Evolutionary conservation across 2,888 invertebrate genomes (phyloP).

Genomic region (Aporophyla lueneburgensis): DNA sequence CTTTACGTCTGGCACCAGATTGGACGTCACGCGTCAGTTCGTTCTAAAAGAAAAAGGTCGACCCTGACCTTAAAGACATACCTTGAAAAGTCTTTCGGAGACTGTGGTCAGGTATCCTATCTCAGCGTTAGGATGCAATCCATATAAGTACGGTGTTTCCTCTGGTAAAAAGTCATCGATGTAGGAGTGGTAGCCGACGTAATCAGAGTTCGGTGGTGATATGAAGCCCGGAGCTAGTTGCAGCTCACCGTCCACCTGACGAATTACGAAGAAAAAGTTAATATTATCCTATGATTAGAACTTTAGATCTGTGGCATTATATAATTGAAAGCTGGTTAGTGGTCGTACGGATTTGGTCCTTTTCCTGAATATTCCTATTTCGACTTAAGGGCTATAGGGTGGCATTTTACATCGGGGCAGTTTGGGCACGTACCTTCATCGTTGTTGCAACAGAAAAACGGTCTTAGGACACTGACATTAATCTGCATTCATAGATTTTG

Average conservation of each 20-base stretch:
- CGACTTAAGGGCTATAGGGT: not conserved
- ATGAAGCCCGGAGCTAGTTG: constrained; percentile 95
- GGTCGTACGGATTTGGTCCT: not conserved
- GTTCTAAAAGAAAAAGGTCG: not conserved
- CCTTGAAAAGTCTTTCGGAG: constrained; percentile 95
- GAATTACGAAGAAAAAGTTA: not conserved
- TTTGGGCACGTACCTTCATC: no score
- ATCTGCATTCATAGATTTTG: no score
- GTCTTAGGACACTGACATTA: no score
- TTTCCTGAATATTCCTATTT: not conserved
- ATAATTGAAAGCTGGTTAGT: not conserved
- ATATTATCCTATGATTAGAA: not conserved
- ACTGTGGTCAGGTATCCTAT: constrained; percentile 97
- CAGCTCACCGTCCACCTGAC: constrained; percentile 95
- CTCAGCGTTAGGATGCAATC: constrained; percentile 98
- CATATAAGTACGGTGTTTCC: constrained; percentile 97
- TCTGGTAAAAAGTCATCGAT: constrained; percentile 96
- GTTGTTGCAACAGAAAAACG: no score
- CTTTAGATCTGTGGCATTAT: not conserved
- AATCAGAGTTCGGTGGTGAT: constrained; percentile 97
- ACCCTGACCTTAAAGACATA: constrained; percentile 46
- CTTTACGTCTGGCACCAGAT: no score
- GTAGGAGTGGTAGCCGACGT: constrained; percentile 96
- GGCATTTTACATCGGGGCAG: no score
- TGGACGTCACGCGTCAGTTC: not conserved